These are phyloP conservation scores for Leptinotarsa texana DNA, from an alignment of 1,140 invertebrate genomes.

Conservation along the genomic window DNA sequence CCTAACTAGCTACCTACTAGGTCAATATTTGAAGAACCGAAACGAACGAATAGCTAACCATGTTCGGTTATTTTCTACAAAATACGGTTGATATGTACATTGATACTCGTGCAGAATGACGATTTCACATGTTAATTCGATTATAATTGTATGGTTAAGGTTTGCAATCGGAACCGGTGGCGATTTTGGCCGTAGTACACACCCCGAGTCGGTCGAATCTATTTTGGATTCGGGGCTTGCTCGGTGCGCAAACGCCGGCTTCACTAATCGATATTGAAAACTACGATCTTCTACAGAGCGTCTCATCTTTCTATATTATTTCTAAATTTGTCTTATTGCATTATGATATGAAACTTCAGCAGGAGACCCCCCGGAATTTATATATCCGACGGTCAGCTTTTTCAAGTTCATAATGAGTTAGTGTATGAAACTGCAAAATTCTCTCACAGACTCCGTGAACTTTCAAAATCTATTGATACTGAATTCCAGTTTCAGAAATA, in stretches of 20 bases:
- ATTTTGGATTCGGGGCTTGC: conserved; percentile 22
- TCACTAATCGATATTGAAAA: conserved; percentile 25
- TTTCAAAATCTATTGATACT: too few species aligned
- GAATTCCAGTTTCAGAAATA: too few species aligned
- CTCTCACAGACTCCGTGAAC: too few species aligned
- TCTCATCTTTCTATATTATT: conserved; percentile 3
- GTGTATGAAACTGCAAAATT: too few species aligned
- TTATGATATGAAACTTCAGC: background rate
- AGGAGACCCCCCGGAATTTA: too few species aligned
- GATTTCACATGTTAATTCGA: conserved; percentile 38
- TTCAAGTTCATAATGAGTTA: too few species aligned
- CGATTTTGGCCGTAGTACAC: conserved; percentile 48
- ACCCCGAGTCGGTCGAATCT: conserved; percentile 45
- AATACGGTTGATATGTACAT: conserved; percentile 9
- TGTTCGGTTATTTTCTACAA: conserved; percentile 21
- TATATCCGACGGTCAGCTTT: too few species aligned
- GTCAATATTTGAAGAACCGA: conserved; percentile 35
- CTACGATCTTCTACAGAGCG: conserved; percentile 28
- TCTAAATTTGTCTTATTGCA: background rate
- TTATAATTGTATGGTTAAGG: conserved; percentile 35
- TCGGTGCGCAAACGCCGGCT: conserved; percentile 19
- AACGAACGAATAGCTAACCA: conserved; percentile 23
- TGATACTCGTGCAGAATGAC: conserved; percentile 2
- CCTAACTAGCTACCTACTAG: conserved; percentile 31
- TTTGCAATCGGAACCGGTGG: conserved; percentile 35